A percentile compares a stretch with the other conserved stretches of the same genome.
These are phyloP conservation scores for Amia ocellicauda DNA, from an alignment of 2,113 vertebrate species.

Conservation along the genomic window DNA sequence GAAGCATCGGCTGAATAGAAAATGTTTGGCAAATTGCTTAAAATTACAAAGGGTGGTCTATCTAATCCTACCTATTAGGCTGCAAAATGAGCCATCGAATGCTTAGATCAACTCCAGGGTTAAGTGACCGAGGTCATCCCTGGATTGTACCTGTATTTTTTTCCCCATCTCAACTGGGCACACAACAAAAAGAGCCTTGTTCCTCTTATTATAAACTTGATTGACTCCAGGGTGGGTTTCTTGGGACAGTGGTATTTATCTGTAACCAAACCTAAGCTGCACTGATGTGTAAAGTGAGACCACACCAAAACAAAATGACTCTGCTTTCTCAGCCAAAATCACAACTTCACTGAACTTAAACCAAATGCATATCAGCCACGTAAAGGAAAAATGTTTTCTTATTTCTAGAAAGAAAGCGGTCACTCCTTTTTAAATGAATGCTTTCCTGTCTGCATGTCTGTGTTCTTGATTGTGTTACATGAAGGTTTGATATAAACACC, in stretches of 20 bases:
- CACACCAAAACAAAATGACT: neutral
- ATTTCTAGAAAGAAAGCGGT: too few relatives aligned
- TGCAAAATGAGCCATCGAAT: conserved; percentile 25
- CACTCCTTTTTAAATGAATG: too few relatives aligned
- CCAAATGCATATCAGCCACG: too few relatives aligned
- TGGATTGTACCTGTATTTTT: conserved; percentile 47
- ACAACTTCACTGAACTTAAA: too few relatives aligned
- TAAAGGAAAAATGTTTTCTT: too few relatives aligned
- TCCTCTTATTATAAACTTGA: conserved; percentile 13
- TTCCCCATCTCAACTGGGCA: conserved; percentile 43
- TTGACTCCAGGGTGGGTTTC: neutral
- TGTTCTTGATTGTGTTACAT: too few relatives aligned
- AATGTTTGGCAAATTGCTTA: conserved; percentile 17
- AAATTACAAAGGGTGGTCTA: conserved; percentile 49
- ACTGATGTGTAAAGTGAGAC: neutral
- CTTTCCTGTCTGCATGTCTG: too few relatives aligned
- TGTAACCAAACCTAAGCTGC: neutral
- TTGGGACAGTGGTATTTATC: neutral
- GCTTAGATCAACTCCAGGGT: conserved; percentile 41
- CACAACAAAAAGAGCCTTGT: conserved; percentile 44
- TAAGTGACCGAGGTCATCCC: conserved; percentile 28
- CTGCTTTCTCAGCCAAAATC: neutral
- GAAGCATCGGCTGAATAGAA: too few relatives aligned
- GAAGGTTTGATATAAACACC: too few relatives aligned
- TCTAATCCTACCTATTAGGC: conserved; percentile 43